phyloP scores from a whole-genome alignment of 2,797 vertebrate genomes.

The Sebastes iracundus region DNA sequence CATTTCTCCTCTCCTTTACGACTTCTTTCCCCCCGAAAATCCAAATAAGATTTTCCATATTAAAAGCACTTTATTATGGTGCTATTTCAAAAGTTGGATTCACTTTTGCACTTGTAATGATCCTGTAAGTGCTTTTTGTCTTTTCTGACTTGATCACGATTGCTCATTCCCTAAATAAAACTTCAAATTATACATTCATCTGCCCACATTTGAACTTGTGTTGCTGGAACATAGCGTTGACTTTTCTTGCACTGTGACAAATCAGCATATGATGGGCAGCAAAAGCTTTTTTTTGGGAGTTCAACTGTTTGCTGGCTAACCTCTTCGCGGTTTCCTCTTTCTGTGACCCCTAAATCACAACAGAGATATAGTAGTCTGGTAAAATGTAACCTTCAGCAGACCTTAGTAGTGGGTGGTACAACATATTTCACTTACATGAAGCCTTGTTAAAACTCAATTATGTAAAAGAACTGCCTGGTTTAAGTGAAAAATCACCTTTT shows the following conservation, averaged over 20 bases:
- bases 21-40: slow-evolving; percentile 10
- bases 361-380: slow-evolving; percentile 68
- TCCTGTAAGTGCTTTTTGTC: neutral
- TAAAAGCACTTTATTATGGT: neutral
- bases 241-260: slow-evolving; percentile 38
- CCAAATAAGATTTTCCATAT: neutral
- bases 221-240: slow-evolving; percentile 6
- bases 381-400: slow-evolving; percentile 71
- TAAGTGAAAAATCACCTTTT: slow-evolving; percentile 40
- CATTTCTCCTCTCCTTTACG: slow-evolving; percentile 32
- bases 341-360: slow-evolving; percentile 73
- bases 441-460: slow-evolving; percentile 69
- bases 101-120: neutral
- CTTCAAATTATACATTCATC: neutral
- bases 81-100: neutral
- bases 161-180: neutral
- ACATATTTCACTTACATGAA: slow-evolving; percentile 57
- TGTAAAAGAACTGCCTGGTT: slow-evolving; percentile 40
- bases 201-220: slow-evolving; percentile 2
- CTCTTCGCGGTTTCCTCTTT: slow-evolving; percentile 75
- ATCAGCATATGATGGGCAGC: slow-evolving; percentile 41
- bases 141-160: neutral
- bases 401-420: slow-evolving; percentile 72
- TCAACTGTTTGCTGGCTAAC: slow-evolving; percentile 69
- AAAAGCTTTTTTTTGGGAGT: slow-evolving; percentile 34